These are phyloP conservation scores for Arctia plantaginis DNA, from an alignment of 2,888 invertebrate species.

Conservation along the genomic window DNA sequence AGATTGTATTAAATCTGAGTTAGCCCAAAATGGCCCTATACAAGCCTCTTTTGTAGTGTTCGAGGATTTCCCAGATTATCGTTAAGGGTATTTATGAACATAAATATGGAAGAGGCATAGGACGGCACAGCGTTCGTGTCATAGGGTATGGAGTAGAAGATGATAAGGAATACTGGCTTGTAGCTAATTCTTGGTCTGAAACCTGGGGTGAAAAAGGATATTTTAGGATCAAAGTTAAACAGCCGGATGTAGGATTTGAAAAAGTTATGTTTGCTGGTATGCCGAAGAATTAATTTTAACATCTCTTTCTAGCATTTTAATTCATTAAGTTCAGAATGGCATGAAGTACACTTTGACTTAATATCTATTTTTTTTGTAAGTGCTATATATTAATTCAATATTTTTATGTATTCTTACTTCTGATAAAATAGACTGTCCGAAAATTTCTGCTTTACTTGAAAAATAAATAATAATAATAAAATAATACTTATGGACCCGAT, in stretches of 20 bases:
- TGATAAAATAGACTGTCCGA: background rate
- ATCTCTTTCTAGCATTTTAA: too few relatives aligned
- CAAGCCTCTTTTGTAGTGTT: conserved; percentile 5
- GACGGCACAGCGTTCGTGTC: conserved; percentile 25
- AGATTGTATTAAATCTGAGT: conserved; percentile 33
- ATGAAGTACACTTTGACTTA: background rate
- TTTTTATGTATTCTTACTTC: background rate
- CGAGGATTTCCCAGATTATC: background rate
- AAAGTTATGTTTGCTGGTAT: conserved; percentile 2
- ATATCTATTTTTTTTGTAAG: background rate
- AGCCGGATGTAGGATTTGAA: conserved; percentile 11
- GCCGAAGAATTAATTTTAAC: conserved; percentile 11
- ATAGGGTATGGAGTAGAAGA: conserved; percentile 39
- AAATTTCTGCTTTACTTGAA: background rate
- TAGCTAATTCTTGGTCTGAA: conserved; percentile 30
- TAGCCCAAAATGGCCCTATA: conserved; percentile 32
- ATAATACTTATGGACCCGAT: background rate
- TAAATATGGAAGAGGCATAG: accelerated
- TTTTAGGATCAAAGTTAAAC: conserved; percentile 22
- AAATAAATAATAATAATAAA: too few relatives aligned
- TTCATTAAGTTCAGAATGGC: background rate
- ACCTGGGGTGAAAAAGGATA: conserved; percentile 31
- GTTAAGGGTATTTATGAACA: conserved; percentile 28
- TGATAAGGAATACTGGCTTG: conserved; percentile 34
- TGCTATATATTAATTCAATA: background rate